Conservation (phyloP, 2,797 vertebrate genomes). For the Mormyrops attenuatus region DNA sequence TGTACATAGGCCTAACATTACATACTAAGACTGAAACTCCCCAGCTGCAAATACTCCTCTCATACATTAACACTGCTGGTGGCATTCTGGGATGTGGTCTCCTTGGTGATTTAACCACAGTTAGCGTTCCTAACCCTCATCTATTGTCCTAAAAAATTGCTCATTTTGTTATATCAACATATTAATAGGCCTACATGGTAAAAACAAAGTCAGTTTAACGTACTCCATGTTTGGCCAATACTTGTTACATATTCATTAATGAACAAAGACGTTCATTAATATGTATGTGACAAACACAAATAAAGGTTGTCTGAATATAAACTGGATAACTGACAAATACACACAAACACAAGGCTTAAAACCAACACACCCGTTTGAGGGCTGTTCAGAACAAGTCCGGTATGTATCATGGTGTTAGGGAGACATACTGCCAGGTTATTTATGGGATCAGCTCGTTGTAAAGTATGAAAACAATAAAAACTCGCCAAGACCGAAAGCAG, state of each 20-base stretch:
- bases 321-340: constrained; percentile 3
- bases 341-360: neutral
- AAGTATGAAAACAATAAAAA: neutral
- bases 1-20: constrained; percentile 1
- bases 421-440: neutral
- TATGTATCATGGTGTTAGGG: neutral
- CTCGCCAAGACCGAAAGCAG: neutral
- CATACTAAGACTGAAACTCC: neutral
- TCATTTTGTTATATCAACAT: neutral
- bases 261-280: neutral
- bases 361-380: neutral
- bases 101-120: neutral
- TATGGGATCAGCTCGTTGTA: neutral
- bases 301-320: neutral
- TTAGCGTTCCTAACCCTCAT: neutral
- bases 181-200: neutral
- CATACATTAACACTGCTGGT: neutral
- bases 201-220: neutral
- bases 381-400: neutral
- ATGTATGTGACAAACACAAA: neutral
- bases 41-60: constrained; percentile 14
- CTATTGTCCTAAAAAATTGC: neutral
- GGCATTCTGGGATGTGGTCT: neutral
- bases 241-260: neutral
- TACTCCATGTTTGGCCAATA: neutral